These are phyloP conservation scores for Parambassis ranga DNA, from an alignment of 2,797 vertebrate species.

Conservation along the genomic window DNA sequence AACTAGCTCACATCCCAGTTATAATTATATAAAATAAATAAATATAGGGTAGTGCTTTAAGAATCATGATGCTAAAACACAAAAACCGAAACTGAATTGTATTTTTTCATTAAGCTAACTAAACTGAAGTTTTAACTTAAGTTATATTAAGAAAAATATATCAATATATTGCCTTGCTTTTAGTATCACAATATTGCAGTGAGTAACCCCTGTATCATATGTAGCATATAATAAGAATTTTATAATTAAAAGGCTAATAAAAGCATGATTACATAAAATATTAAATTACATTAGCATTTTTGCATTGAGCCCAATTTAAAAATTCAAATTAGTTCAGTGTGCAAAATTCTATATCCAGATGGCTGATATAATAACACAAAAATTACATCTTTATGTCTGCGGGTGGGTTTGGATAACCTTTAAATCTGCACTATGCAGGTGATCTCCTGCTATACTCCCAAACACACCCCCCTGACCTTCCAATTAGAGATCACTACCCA, in stretches of 20 bases:
- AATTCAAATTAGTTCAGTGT: conserved; percentile 25
- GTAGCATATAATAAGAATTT: no score
- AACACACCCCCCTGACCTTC: conserved; percentile 76
- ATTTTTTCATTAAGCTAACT: no score
- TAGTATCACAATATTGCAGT: no score
- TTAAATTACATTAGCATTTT: background rate
- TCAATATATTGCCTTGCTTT: no score
- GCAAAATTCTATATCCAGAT: conserved; percentile 40
- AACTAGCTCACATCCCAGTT: conserved; percentile 16
- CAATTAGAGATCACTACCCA: conserved; percentile 73
- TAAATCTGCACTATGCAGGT: conserved; percentile 76
- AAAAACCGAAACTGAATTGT: no score
- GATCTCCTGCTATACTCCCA: conserved; percentile 68
- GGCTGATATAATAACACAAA: conserved; percentile 53
- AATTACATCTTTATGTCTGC: conserved; percentile 74
- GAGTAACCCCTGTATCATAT: no score
- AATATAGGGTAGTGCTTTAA: no score
- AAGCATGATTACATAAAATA: background rate
- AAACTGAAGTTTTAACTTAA: no score
- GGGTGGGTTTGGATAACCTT: conserved; percentile 87
- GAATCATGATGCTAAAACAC: no score
- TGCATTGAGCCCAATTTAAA: background rate
- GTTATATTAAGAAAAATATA: no score
- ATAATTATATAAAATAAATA: no score
- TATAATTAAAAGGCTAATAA: no score